Evolutionary conservation across 2,113 vertebrate genomes (phyloP).

Genomic region (Hystrix cristata): DNA sequence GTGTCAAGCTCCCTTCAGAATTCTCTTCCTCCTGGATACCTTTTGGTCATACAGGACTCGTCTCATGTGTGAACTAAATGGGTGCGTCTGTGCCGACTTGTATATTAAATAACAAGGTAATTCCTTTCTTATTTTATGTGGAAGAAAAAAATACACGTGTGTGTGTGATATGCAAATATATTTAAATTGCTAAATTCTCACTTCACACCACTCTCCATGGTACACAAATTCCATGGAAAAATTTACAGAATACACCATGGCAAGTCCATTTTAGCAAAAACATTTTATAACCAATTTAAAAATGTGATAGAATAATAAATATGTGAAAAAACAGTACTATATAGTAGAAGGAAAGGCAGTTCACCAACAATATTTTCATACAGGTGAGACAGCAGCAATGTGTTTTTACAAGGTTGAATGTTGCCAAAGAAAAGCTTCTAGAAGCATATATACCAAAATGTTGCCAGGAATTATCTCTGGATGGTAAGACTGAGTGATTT

Average conservation of each 20-base stretch:
- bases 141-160: neutral
- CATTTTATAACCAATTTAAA: slow-evolving; percentile 16
- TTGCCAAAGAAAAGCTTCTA: slow-evolving; percentile 27
- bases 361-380: neutral
- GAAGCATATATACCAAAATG: neutral
- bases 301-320: neutral
- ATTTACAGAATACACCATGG: slow-evolving; percentile 15
- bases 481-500: neutral
- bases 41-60: neutral
- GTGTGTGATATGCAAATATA: neutral
- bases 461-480: neutral
- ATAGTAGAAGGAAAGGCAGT: neutral
- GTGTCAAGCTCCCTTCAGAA: neutral
- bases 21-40: neutral
- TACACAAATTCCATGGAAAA: neutral
- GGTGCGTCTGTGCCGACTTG: neutral
- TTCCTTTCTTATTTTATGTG: neutral
- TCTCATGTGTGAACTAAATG: neutral
- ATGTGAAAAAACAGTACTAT: neutral
- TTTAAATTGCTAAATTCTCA: neutral
- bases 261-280: slow-evolving; percentile 37
- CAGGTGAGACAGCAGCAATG: neutral
- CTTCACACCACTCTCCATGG: neutral
- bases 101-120: neutral
- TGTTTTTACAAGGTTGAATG: neutral